phyloP scores from a whole-genome alignment of 1,140 invertebrate genomes.

The Sycophaga agraensis region DNA sequence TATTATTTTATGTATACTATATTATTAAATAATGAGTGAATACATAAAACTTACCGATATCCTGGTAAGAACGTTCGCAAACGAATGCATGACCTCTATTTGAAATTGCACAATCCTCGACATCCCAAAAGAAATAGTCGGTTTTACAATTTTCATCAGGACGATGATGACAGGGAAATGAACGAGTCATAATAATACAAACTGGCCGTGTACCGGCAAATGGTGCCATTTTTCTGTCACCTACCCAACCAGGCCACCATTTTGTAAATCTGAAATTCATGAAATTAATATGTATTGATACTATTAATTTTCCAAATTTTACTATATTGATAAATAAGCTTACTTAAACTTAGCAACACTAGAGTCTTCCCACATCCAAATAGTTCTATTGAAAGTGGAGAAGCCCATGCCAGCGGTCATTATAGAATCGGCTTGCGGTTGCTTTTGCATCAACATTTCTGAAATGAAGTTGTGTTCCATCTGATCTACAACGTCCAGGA shows the following conservation, averaged over 20 bases:
- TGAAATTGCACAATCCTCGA: slow-evolving; percentile 54
- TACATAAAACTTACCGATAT: slow-evolving; percentile 59
- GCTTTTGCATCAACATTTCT: slow-evolving; percentile 54
- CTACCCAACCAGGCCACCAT: slow-evolving; percentile 56
- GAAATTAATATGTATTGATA: no score
- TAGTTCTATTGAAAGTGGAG: slow-evolving; percentile 47
- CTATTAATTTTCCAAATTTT: no score
- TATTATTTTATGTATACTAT: no score
- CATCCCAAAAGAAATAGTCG: slow-evolving; percentile 63
- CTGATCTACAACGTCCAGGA: slow-evolving; percentile 60
- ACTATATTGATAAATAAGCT: background rate
- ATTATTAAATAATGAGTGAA: no score
- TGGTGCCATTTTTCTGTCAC: slow-evolving; percentile 38
- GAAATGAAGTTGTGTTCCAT: slow-evolving; percentile 66
- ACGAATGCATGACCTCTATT: slow-evolving; percentile 55
- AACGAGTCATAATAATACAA: slow-evolving; percentile 53
- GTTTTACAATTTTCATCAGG: slow-evolving; percentile 45
- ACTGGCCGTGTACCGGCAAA: slow-evolving; percentile 37
- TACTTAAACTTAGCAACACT: slow-evolving; percentile 48
- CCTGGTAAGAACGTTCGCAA: slow-evolving; percentile 57
- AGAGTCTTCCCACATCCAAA: slow-evolving; percentile 63
- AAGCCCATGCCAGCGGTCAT: slow-evolving; percentile 62
- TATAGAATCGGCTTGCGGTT: slow-evolving; percentile 53
- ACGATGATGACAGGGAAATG: slow-evolving; percentile 52
- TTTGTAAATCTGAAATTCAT: slow-evolving; percentile 42